Percentiles rank a stretch among this genome's conserved stretches.
These are phyloP conservation scores for Kryptolebias ocellatus DNA, from an alignment of 2,797 vertebrate genomes.

Conservation along the genomic window DNA sequence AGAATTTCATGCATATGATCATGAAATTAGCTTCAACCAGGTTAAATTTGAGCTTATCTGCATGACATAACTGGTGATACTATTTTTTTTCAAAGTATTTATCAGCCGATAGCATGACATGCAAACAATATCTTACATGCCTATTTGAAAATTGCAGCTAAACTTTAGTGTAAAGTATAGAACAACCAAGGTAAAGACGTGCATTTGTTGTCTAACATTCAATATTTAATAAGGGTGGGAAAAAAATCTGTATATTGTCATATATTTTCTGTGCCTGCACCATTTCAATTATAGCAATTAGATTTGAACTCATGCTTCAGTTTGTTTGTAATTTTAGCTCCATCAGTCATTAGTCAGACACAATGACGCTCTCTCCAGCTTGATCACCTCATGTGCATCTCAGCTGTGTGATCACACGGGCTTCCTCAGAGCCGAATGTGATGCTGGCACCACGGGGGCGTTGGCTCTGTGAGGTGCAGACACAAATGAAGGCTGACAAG, in stretches of 20 bases:
- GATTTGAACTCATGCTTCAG: background rate
- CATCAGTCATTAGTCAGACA: conserved; percentile 26
- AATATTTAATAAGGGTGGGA: conserved; percentile 2
- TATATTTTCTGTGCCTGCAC: conserved; percentile 1
- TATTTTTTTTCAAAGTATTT: no score
- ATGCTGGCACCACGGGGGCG: conserved; percentile 63
- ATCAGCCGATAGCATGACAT: no score
- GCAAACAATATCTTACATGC: no score
- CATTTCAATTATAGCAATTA: background rate
- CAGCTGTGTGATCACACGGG: conserved; percentile 36
- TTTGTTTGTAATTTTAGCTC: conserved; percentile 8
- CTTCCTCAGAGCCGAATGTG: conserved; percentile 39
- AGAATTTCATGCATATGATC: no score
- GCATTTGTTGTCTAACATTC: background rate
- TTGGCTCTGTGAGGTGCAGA: conserved; percentile 52
- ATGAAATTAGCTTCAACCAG: no score
- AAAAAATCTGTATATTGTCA: background rate
- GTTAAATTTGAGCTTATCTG: no score
- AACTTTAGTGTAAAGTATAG: no score
- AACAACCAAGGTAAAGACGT: no score
- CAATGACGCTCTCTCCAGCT: conserved; percentile 15
- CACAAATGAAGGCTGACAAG: conserved; percentile 77
- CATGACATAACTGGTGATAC: no score
- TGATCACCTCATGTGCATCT: conserved; percentile 54
- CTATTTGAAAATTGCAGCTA: no score